Percentiles rank a stretch among this genome's conserved stretches.
Evolutionary conservation across 2,797 vertebrate species (phyloP).

Genomic region (Falco concolor): DNA sequence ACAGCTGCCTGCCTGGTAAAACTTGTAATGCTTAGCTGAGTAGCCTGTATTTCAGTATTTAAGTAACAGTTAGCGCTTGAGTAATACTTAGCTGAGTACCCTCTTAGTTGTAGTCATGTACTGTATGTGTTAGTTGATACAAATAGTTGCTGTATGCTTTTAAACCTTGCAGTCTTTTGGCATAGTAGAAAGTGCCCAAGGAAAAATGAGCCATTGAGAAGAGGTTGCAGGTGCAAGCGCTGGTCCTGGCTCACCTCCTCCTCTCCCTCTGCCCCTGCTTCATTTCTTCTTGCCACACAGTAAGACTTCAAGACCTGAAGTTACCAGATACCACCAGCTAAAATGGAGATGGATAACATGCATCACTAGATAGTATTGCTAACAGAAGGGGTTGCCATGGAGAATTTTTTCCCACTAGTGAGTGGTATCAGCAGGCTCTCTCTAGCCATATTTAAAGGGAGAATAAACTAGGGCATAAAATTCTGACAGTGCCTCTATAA

Average conservation of each 20-base stretch:
- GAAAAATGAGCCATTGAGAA: not conserved
- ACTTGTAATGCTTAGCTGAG: not conserved
- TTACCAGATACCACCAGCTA: not conserved
- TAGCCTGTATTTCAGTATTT: not conserved
- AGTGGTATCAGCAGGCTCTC: not conserved
- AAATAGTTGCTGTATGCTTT: not conserved
- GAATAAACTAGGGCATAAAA: not conserved
- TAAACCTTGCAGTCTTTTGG: not conserved
- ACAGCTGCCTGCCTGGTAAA: not conserved
- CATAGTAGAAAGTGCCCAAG: not conserved
- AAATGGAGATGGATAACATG: not conserved
- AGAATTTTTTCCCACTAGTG: not conserved
- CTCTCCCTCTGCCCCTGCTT: not conserved
- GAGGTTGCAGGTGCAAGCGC: not conserved
- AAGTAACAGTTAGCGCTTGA: not conserved
- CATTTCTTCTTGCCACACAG: not conserved
- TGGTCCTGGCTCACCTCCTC: not conserved
- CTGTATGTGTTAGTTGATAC: not conserved
- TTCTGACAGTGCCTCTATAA: not conserved
- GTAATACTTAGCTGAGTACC: not conserved
- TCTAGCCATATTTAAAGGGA: not conserved
- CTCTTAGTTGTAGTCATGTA: not conserved
- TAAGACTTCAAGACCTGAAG: not conserved
- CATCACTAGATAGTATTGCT: not conserved
- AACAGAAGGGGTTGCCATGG: not conserved